Evolutionary conservation across 2,888 invertebrate genomes (phyloP), one percentile per base, ranked within the genome.

Genomic region (Oscheius sp.): DNA sequence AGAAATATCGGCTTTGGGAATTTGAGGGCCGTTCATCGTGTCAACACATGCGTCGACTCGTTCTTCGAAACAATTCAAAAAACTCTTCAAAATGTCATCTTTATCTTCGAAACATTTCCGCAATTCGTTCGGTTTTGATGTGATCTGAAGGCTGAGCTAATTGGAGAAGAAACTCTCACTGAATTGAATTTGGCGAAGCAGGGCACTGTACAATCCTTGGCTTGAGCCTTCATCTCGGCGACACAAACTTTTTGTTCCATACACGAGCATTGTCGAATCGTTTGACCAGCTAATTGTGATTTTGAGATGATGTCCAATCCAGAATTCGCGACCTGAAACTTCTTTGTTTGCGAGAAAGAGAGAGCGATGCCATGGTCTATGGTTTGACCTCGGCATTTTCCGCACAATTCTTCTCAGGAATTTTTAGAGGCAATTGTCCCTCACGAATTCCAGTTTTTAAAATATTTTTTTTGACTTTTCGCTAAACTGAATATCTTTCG

Each of bases 221-320:
- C 84, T 61, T 84, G 84, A 25, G 48, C 31, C 67, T 83, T 82
- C 79, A 84, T 84, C 58, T 83, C 84, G 4, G 78, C 81, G 6
- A 82, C 78, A 73, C 84, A 84, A 5, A 75, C 69, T 42, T 71
- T 67, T 64, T 84, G 83, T 53, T 84, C 84, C 1, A 67, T 58
- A 69, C 84, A 84, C 17, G 82, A 79, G 69, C 84, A 84, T 67
- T 84, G 83, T 46, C 84, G 50, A 4, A 84, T 75, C 0, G 72
- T 74, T 37, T 74, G 74, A 1, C 74, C 74, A 0, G 66, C 58
- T 1, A 78, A 27, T 31, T 67, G 72, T 5, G 74, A 73, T 17
- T 57, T 66, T 8, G 70, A 70, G 23, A 78, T 45, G 20, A 78
- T 73, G 50, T 76, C 75, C 1, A 65, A 70, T 39, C 75, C 75